phyloP scores from a whole-genome alignment of 2,797 vertebrate genomes.

The Aselliscus stoliczkanus region DNA sequence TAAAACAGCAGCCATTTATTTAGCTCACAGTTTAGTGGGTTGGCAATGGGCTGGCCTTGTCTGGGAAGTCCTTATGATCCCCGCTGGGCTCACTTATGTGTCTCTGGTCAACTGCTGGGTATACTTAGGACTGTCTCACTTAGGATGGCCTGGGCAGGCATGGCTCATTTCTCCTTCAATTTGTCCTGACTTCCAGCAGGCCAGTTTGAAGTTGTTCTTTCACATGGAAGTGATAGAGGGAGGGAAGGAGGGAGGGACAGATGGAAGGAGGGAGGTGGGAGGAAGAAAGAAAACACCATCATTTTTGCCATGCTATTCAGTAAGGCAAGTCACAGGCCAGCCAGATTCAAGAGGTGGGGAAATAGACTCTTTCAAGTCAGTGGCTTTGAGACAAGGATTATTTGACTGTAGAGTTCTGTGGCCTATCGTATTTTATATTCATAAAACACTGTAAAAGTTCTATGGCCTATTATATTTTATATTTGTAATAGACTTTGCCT shows the following conservation, averaged over 20 bases:
- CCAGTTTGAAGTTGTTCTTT: not conserved
- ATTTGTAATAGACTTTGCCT: not conserved
- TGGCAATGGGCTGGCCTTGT: not conserved
- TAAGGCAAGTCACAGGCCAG: not conserved
- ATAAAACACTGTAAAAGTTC: not conserved
- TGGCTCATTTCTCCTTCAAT: not conserved
- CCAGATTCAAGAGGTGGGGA: not conserved
- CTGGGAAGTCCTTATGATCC: not conserved
- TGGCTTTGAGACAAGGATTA: not conserved
- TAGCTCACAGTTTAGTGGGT: not conserved
- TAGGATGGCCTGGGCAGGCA: not conserved
- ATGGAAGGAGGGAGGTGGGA: not conserved
- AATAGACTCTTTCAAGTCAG: not conserved
- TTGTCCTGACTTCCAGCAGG: not conserved
- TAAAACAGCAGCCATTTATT: not conserved
- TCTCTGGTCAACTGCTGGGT: not conserved
- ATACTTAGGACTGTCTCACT: not conserved
- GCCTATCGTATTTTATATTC: constrained; percentile 7
- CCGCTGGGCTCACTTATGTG: not conserved
- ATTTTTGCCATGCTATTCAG: not conserved
- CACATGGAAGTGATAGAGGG: not conserved
- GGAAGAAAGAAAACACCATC: not conserved
- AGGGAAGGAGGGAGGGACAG: not conserved
- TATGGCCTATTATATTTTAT: not conserved
- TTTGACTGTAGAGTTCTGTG: not conserved